Conservation (phyloP, 2,797 vertebrate genomes). For the Neostethus bicornis region DNA sequence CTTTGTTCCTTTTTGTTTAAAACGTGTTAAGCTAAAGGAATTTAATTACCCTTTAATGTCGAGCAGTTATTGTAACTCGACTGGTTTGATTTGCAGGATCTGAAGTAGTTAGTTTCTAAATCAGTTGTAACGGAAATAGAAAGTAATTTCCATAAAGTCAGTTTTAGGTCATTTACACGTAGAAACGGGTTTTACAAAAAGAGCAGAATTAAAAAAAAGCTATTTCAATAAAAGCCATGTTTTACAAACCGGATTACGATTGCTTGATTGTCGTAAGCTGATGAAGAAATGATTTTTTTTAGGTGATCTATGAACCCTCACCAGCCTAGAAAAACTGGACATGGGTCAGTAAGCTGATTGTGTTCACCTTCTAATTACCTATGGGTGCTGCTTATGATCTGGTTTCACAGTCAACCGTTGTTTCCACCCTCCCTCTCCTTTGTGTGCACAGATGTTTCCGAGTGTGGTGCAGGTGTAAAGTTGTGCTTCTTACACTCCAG, state of each 20-base stretch:
- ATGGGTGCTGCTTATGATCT: constrained; percentile 40
- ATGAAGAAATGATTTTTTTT: constrained; percentile 25
- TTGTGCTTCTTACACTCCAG: constrained; percentile 47
- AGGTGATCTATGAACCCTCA: constrained; percentile 21
- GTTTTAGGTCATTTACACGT: neutral
- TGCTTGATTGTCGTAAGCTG: no score
- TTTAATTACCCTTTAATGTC: constrained; percentile 19
- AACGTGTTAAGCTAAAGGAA: constrained; percentile 6
- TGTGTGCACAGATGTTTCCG: constrained; percentile 73
- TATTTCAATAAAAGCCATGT: constrained; percentile 29
- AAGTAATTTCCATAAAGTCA: neutral
- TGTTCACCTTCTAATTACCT: constrained; percentile 43
- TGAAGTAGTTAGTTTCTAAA: neutral
- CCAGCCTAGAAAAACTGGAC: constrained; percentile 14
- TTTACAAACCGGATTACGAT: neutral
- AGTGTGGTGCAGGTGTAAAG: constrained; percentile 65
- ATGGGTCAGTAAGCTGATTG: constrained; percentile 30
- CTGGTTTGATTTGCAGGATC: constrained; percentile 11
- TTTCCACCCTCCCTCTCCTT: constrained; percentile 48
- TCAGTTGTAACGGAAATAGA: neutral
- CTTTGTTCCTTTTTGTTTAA: neutral
- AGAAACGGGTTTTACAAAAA: neutral
- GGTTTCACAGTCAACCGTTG: constrained; percentile 65
- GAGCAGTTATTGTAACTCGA: constrained; percentile 18
- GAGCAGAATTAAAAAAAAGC: constrained; percentile 6